Conservation (phyloP, 2,888 invertebrate genomes). For the Sipunculus nudus region DNA sequence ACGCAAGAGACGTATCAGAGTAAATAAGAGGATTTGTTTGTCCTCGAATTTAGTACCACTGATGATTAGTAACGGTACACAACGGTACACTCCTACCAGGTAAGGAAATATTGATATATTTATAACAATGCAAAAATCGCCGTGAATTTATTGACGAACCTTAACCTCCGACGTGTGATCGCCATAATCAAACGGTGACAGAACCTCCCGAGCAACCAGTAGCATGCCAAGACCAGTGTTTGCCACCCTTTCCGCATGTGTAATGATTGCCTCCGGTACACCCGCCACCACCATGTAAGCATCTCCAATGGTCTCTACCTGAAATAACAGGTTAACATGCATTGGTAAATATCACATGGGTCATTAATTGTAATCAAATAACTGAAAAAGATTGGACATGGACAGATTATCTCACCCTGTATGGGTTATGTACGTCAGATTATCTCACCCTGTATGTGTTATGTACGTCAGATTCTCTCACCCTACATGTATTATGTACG, state of each 20-base stretch:
- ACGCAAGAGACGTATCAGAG: too few species aligned
- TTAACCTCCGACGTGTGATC: slow-evolving; percentile 18
- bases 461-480: too few species aligned
- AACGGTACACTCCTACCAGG: too few species aligned
- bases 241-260: slow-evolving; percentile 51
- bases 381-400: not conserved
- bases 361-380: not conserved
- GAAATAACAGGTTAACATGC: not conserved
- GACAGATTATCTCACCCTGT: too few species aligned
- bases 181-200: slow-evolving; percentile 44
- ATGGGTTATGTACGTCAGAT: too few species aligned
- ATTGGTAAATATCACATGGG: too few species aligned
- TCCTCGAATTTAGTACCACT: not conserved
- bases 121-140: too few species aligned
- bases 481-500: too few species aligned
- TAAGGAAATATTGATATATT: too few species aligned
- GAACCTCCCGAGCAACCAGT: slow-evolving; percentile 42
- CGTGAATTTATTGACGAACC: slow-evolving; percentile 23
- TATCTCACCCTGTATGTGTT: too few species aligned
- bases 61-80: not conserved
- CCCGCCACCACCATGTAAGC: slow-evolving; percentile 57
- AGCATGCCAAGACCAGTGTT: slow-evolving; percentile 56
- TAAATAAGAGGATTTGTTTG: too few species aligned
- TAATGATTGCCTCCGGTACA: slow-evolving; percentile 43
- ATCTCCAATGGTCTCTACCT: slow-evolving; percentile 56